Evolutionary conservation across 2,888 invertebrate species (phyloP).

Genomic region (Heliconius erato): DNA sequence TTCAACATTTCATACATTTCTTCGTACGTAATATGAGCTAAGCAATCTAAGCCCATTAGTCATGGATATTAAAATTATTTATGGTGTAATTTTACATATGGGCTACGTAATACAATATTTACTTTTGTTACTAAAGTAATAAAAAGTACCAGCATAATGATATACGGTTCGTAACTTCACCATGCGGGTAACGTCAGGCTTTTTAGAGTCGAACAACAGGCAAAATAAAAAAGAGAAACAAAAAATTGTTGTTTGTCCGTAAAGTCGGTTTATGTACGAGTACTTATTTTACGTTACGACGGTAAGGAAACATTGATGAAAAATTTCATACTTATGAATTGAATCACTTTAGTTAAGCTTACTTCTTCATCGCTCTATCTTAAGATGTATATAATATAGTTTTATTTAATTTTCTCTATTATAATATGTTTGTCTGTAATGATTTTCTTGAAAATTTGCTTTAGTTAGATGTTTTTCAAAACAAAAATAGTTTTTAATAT

Average conservation of each 20-base stretch:
- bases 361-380: no score
- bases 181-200: conserved; percentile 27
- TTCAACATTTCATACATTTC: background rate
- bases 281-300: no score
- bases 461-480: background rate
- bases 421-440: background rate
- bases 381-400: no score
- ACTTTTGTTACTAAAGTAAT: conserved; percentile 14
- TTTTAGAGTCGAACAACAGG: conserved; percentile 16
- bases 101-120: conserved; percentile 24
- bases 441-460: background rate
- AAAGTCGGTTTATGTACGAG: no score
- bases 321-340: no score
- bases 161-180: background rate
- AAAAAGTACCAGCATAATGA: conserved; percentile 23
- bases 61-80: background rate
- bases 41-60: background rate
- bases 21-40: background rate
- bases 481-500: no score
- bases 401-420: background rate
- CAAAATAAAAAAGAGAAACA: conserved; percentile 4
- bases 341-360: no score
- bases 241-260: background rate
- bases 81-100: background rate
- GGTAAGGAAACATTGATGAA: no score